Evolutionary conservation across 2,888 invertebrate genomes (phyloP), one percentile per base, ranked within the genome.

Genomic region (Diadegma fenestrale): DNA sequence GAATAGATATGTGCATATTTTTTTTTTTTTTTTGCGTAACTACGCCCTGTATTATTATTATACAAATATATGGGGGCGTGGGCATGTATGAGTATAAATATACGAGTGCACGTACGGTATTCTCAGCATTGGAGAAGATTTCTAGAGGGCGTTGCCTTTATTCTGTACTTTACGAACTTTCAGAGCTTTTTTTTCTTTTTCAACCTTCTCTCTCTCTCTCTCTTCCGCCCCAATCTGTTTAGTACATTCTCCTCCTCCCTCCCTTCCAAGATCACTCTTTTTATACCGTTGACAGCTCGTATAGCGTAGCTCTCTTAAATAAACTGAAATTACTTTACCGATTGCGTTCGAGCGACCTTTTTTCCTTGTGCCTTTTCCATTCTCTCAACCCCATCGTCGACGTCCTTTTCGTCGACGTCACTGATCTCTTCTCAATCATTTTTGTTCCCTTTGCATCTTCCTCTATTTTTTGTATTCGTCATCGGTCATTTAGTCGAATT

Each of bases 261-360:
- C 43, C 63, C 54, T 68, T 58, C 43, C 51, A 69, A 63, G 75
- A 63, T 54, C 33, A 58, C 71, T 85, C 82, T 58, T 14, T 14
- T 80, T 82, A 85, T 43, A 82, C 82, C 72, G 82, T 80, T 84
- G 84, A 87, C 77, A 80, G 80, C 83, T 73, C 68, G 80, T 80
- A 82, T 37, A 37, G 37, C 37, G 1, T 80, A 76, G 84, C 83
- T 85, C 84, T 84, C 87, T 80, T 87, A 87, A 86, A 88, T 88
- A 87, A 88, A 88, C 87, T 84, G 84, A 84, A 88, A 87, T 88
- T 85, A 88, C 85, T 88, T 87, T 84, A 86, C 88, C 87, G 86
- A 86, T 87, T 88, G 87, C 85, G 84, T 88, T 82, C 86, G 64
- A 80, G 75, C 84, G 80, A 86, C 54, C 78, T 82, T 58, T 26